Base-by-base conservation (phyloP, 92 coral and sea anemone species). In the Phenganax stokvisi region DNA sequence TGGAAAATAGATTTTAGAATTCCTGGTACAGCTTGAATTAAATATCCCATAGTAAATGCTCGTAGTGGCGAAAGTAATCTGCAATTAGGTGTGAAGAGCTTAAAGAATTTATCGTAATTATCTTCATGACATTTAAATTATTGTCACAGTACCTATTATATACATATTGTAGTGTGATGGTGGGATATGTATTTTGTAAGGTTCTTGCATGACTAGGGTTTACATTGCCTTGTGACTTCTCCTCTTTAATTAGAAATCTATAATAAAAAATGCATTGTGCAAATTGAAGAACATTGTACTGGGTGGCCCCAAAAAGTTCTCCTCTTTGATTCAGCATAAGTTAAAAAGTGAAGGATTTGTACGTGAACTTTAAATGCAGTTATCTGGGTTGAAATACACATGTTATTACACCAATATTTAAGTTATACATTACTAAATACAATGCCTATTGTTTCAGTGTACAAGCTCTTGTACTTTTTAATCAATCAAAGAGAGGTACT, bases 21-120 rank as follows among this genome's bases (percentile, higher is more conserved):
- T 59, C 71, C 29, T 69, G 93, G 90, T 20, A 85, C 73, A 27
- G 89, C 81, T 72, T 93, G 91, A 10, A 87, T 71, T 11, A 81
- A 16, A 76, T 91, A 93, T 0, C 97, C 97, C 64, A 90, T 86
- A 44, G 88, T 80, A 82, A 93, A 89, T 6, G 97, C 93, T 76
- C 84, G 84, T 31, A 87, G 17, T 58, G 90, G 87, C 11, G 91
- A 90, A 30, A 81, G 74, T 54, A 84, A 30, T 89, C 97, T 93
- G 85, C 13, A 73, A 87, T 10, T 51, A 51, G 79, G 47, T 37
- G 47, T 37, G 47, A 52, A 79, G 53, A 3, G 28, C 47, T 5
- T 69, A 0, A 69, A 65, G 3, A 17, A 17, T 10, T 11, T 2
- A 11, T 10, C 10, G 15, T 1, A 11, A 65, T 65, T 17, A 65